Percentiles rank a stretch among this genome's conserved stretches.
Evolutionary conservation across 1,140 invertebrate species (phyloP).

Genomic region (Bombus impatiens): DNA sequence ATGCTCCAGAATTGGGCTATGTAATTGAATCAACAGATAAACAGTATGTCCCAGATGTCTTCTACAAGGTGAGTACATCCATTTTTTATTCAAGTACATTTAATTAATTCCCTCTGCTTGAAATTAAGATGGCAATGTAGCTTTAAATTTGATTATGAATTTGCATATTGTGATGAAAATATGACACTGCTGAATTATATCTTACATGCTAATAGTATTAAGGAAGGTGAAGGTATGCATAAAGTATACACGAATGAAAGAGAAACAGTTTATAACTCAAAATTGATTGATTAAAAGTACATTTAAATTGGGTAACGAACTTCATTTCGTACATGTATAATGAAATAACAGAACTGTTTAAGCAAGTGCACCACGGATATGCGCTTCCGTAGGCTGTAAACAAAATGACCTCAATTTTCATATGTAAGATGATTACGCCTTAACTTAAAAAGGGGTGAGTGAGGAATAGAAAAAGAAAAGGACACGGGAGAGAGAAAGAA

Average conservation of each 20-base stretch:
- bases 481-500: conserved; percentile 20
- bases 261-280: conserved; percentile 79
- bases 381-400: conserved; percentile 54
- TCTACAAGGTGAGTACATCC: conserved; percentile 93
- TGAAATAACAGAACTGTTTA: conserved; percentile 74
- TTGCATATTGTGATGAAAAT: background rate
- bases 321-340: conserved; percentile 72
- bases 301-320: conserved; percentile 76
- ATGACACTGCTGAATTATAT: background rate
- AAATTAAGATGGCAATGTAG: conserved; percentile 5
- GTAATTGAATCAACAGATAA: conserved; percentile 95
- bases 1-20: conserved; percentile 98
- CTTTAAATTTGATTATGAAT: conserved; percentile 36
- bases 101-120: background rate
- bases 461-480: conserved; percentile 20
- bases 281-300: conserved; percentile 78
- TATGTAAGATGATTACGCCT: conserved; percentile 55
- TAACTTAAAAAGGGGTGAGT: conserved; percentile 35
- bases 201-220: background rate
- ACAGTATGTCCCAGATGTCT: conserved; percentile 99
- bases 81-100: background rate
- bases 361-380: conserved; percentile 64
- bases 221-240: conserved; percentile 34
- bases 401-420: conserved; percentile 55
- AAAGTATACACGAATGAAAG: conserved; percentile 61